Base-by-base conservation (phyloP, 2,113 vertebrate genomes). In the Phylloscopus trochiloides region DNA sequence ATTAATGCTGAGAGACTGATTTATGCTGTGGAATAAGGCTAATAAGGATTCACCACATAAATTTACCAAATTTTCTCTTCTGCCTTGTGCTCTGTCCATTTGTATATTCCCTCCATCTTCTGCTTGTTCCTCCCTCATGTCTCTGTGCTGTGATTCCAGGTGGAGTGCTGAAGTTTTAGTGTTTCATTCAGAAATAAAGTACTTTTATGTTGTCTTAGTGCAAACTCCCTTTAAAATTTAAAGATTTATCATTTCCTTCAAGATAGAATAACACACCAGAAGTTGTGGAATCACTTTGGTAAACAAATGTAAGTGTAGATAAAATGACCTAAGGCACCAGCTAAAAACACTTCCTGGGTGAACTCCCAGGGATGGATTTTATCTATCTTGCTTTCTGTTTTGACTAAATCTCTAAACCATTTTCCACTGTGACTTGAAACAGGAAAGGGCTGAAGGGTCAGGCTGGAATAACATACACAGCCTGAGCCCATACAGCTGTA, bases 401-500 rank as follows among this genome's bases (percentile, higher is more conserved):
- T 79, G 55, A 82, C 89, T 95, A 11, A 32, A 86, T 80, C 74
- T 95, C 51, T 6, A 28, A 91, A 55, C 81, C 66, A 0, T 91
- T 97, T 91, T 79, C 83, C 58, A 51, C 70, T 5, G 47, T 71
- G 91, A 50, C 70, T 74, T 79, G 55, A 48, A 79, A 51, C 59
- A 82, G 65, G 26, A 58, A 79, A 76, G 75, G 85, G 81, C 71
- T 25, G 40, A 25, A 68, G 87, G 92, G 96, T 95, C 78, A 34
- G 7, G 47, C 47, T 95, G 74, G 63, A 95, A 97, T 83, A 97
- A 95, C 89, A 96, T 2, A 12, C 21, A 63, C 90, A 86, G 5
- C 75, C 63, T 1, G 2, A 75, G 62, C 34, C 82, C 73, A 89
- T 91, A 34, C 77, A 88, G 87, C 91, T 94, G 66, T 57, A 14